Conservation (phyloP, 92 coral and sea anemone genomes). For the Phenganax stokvisi region DNA sequence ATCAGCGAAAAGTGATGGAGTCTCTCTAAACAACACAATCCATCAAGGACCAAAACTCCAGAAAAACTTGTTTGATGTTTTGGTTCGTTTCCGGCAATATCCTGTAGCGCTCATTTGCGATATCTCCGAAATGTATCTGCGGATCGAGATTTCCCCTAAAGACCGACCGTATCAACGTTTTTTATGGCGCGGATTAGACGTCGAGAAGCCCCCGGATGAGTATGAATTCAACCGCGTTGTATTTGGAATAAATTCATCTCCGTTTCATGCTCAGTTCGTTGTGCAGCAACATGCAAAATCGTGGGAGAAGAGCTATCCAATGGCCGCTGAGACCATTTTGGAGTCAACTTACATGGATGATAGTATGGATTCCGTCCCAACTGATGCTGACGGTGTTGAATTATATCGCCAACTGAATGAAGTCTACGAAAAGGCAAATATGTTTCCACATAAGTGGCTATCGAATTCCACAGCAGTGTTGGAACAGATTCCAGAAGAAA, state of each 20-base stretch:
- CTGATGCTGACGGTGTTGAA: slow-evolving; percentile 38
- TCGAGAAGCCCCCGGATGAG: slow-evolving; percentile 45
- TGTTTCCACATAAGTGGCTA: slow-evolving; percentile 53
- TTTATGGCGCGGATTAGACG: slow-evolving; percentile 21
- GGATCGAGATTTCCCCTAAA: slow-evolving; percentile 47
- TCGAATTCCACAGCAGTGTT: slow-evolving; percentile 40
- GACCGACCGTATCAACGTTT: slow-evolving; percentile 24
- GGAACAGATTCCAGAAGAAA: background rate
- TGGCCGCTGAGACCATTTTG: background rate
- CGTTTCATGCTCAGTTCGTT: slow-evolving; percentile 44
- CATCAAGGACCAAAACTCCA: slow-evolving; percentile 56
- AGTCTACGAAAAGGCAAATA: slow-evolving; percentile 49
- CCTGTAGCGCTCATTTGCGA: slow-evolving; percentile 53
- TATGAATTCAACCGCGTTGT: slow-evolving; percentile 53
- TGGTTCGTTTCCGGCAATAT: slow-evolving; percentile 42
- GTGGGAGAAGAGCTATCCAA: background rate
- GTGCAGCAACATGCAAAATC: background rate
- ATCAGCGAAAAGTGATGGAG: slow-evolving; percentile 46
- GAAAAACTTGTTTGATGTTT: slow-evolving; percentile 49
- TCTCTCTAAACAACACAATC: slow-evolving; percentile 50
- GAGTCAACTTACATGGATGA: slow-evolving; percentile 55
- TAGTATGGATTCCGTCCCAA: slow-evolving; percentile 42
- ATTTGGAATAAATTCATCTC: slow-evolving; percentile 53
- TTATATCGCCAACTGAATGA: slow-evolving; percentile 42
- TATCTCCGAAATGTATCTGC: slow-evolving; percentile 44